Percentiles rank a stretch among this genome's conserved stretches.
Conservation (phyloP, 2,797 vertebrate species). For the Microhierax caerulescens region DNA sequence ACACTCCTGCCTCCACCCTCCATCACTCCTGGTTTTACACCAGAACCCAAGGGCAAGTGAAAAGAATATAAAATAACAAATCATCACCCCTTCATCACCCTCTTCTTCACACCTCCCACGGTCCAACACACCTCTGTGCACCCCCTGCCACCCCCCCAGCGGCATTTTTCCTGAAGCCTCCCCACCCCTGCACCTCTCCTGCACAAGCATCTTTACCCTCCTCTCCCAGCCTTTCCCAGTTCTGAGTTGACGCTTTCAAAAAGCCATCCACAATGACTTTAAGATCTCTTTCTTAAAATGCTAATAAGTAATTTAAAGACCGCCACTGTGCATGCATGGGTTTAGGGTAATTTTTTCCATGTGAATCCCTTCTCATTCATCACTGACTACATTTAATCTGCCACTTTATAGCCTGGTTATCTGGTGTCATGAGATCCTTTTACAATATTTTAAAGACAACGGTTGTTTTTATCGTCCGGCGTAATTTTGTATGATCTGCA, state of each 20-base stretch:
- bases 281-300: conserved; percentile 69
- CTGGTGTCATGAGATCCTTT: conserved; percentile 47
- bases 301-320: conserved; percentile 69
- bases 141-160: background rate
- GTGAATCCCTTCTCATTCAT: conserved; percentile 63
- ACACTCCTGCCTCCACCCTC: background rate
- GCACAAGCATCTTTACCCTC: background rate
- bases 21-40: background rate
- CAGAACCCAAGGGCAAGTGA: background rate
- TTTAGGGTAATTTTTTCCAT: conserved; percentile 63
- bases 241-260: conserved; percentile 47
- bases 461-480: conserved; percentile 45
- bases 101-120: background rate
- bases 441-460: conserved; percentile 50
- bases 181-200: background rate
- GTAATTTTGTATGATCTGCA: conserved; percentile 49
- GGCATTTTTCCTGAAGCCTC: background rate
- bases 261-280: conserved; percentile 65
- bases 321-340: conserved; percentile 47
- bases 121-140: background rate
- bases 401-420: conserved; percentile 44
- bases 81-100: background rate
- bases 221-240: conserved; percentile 22
- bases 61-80: background rate
- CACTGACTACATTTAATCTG: conserved; percentile 58